Percentiles rank a stretch among this genome's conserved stretches.
phyloP scores from a whole-genome alignment of 2,113 vertebrate genomes.

The Lepus europaeus region DNA sequence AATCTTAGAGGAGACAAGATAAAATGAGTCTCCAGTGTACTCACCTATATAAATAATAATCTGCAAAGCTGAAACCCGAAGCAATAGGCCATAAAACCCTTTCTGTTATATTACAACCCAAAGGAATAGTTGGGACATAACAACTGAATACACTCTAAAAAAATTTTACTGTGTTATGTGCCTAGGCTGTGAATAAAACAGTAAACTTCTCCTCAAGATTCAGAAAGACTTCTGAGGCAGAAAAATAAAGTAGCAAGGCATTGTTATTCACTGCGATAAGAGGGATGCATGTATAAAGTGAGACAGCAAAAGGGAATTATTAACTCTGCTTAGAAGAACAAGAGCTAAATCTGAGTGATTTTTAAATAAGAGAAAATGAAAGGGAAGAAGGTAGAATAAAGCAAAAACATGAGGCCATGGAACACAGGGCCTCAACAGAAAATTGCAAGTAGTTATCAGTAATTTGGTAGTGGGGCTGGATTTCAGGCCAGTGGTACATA shows the following conservation, averaged over 20 bases:
- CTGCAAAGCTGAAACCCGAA: conserved; percentile 9
- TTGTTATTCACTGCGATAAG: background rate
- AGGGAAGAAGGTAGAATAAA: background rate
- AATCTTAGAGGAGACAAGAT: background rate
- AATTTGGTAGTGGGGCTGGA: background rate
- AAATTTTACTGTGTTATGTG: background rate
- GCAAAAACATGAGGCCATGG: background rate
- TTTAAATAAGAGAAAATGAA: background rate
- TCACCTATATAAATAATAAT: background rate
- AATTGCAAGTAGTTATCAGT: background rate
- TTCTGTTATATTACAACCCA: background rate
- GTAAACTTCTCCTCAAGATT: background rate
- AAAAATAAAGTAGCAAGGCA: background rate
- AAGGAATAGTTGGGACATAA: background rate
- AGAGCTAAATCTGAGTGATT: background rate
- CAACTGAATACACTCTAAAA: background rate
- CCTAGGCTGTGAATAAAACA: conserved; percentile 3
- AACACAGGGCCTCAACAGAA: background rate
- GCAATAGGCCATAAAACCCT: background rate
- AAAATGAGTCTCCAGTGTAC: background rate
- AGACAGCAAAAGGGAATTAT: background rate
- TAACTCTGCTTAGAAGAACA: background rate
- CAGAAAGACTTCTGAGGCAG: background rate
- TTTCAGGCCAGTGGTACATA: background rate
- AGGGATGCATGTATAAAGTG: background rate